Evolutionary conservation across 2,888 invertebrate genomes (phyloP).

Genomic region (Plemyria rubiginata): DNA sequence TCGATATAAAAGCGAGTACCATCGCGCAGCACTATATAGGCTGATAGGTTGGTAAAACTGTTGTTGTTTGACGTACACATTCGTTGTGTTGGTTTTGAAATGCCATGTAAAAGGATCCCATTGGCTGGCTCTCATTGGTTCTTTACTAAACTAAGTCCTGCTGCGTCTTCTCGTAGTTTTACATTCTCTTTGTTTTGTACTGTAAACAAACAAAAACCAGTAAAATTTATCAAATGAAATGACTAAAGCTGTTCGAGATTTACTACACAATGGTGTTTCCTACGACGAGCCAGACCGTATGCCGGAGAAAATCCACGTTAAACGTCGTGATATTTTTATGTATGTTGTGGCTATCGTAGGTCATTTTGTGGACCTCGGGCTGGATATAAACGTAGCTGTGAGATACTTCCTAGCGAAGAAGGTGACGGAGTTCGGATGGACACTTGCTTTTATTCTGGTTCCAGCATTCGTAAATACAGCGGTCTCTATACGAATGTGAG

Average conservation of each 20-base stretch:
- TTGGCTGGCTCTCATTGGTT: too few species aligned
- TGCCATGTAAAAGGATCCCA: too few species aligned
- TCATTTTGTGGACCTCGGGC: constrained; percentile 88
- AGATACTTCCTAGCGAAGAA: constrained; percentile 85
- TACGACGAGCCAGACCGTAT: constrained; percentile 85
- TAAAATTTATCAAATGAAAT: constrained; percentile 53
- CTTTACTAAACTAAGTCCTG: too few species aligned
- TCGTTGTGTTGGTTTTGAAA: too few species aligned
- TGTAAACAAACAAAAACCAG: too few species aligned
- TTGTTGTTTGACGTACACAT: too few species aligned
- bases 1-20: too few species aligned
- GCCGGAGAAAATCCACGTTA: constrained; percentile 84
- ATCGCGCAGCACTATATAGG: too few species aligned
- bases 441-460: constrained; percentile 88
- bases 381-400: constrained; percentile 89
- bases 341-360: constrained; percentile 87
- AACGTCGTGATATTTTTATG: constrained; percentile 86
- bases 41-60: too few species aligned
- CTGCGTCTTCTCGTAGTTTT: too few species aligned
- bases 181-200: too few species aligned
- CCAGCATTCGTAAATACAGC: constrained; percentile 91
- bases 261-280: constrained; percentile 67
- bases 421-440: constrained; percentile 87
- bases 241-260: constrained; percentile 63
- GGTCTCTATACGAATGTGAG: constrained; percentile 90